Evolutionary conservation across 2,113 vertebrate genomes (phyloP).

Genomic region (Ophthalmolycus amberensis): DNA sequence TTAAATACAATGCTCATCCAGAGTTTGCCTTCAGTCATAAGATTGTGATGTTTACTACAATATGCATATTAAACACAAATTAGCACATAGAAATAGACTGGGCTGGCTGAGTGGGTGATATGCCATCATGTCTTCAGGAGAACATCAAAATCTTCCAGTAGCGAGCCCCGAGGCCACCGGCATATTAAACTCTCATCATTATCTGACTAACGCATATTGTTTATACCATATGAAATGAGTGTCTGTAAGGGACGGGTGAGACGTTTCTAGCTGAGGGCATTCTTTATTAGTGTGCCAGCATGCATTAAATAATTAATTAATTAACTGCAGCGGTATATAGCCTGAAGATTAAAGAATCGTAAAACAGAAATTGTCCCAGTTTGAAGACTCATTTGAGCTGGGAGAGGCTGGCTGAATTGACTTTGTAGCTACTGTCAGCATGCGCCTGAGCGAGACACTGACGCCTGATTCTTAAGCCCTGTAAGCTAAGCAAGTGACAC

Average conservation of each 20-base stretch:
- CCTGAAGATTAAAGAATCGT: slow-evolving; percentile 19
- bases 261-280: slow-evolving; percentile 35
- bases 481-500: slow-evolving; percentile 1
- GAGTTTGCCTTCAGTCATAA: slow-evolving; percentile 51
- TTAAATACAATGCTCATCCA: slow-evolving; percentile 35
- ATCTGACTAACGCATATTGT: slow-evolving; percentile 64
- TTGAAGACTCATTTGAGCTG: slow-evolving; percentile 33
- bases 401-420: slow-evolving; percentile 24
- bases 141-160: slow-evolving; percentile 42
- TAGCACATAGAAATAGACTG: slow-evolving; percentile 39
- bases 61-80: slow-evolving; percentile 57
- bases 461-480: slow-evolving; percentile 13
- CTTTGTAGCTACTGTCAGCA: slow-evolving; percentile 41
- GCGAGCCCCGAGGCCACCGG: slow-evolving; percentile 26
- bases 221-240: slow-evolving; percentile 46
- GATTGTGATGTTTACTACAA: slow-evolving; percentile 47
- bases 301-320: slow-evolving; percentile 41
- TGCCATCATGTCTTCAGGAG: slow-evolving; percentile 49
- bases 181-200: slow-evolving; percentile 60
- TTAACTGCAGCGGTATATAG: not conserved
- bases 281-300: slow-evolving; percentile 44
- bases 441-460: not conserved
- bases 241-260: slow-evolving; percentile 34
- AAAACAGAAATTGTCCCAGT: slow-evolving; percentile 45
- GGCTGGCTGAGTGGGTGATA: slow-evolving; percentile 51